Evolutionary conservation across 2,888 invertebrate genomes (phyloP), one percentile per base, ranked within the genome.

Genomic region (Cheilosia pagana): DNA sequence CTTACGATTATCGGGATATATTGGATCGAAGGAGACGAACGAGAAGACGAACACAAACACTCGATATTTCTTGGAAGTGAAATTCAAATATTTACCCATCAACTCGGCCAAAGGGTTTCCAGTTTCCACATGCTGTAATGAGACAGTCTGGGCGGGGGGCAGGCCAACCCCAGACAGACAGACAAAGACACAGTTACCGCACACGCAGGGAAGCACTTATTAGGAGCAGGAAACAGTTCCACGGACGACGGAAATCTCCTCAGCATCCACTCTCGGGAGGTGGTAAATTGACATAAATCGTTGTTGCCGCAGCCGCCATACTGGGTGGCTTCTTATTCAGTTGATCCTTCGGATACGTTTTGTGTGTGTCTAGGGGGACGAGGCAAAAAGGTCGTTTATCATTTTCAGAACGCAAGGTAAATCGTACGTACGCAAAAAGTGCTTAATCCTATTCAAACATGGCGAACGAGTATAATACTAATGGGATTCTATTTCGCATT

Each of bases 251-350:
- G 83, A 83, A 78, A 65, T 79, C 79, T 70, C 59, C 48, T 59
- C 63, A 63, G 63, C 57, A 78, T 83, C 78, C 68, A 79, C 78
- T 83, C 79, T 83, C 79, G 70, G 78, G 68, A 83, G 83, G 83
- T 83, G 83, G 83, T 79, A 79, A 83, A 78, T 83, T 83, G 83
- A 79, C 83, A 79, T 79, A 79, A 83, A 83, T 83, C 83, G 74
- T 79, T 79, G 79, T 53, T 75, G 68, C 63, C 60, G 48, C 48
- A 35, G 12, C 35, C 35, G 25, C 60, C 19, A 14, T n/a, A n/a
- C 19, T 12, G 12, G 57, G 41, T 41, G 23, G 6, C 41, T 10
- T 23, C 25, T 45, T 53, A 19, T 72, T 53, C 74, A 31, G 50
- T 45, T 53, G 72, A 78, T 83, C 83, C 74, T 50, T 8, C 25